These are phyloP conservation scores for Coregonus suidteri DNA, from an alignment of 2,797 vertebrate species.

Conservation along the genomic window DNA sequence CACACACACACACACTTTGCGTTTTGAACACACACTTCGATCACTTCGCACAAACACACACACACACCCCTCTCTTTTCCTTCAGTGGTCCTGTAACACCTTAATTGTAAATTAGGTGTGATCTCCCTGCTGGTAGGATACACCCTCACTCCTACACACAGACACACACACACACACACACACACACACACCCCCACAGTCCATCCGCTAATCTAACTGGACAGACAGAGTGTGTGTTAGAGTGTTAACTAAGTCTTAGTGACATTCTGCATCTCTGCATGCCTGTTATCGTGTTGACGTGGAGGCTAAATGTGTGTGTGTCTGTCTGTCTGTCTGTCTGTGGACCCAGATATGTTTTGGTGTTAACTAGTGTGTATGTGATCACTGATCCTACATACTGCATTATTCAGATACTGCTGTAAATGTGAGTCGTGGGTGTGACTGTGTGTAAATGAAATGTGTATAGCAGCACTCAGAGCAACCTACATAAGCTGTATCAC, in stretches of 20 bases:
- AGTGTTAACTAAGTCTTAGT: constrained; percentile 11
- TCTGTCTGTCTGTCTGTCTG: no score
- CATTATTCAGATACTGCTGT: background rate
- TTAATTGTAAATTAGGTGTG: constrained; percentile 55
- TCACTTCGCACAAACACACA: constrained; percentile 4
- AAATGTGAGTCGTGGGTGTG: no score
- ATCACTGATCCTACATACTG: no score
- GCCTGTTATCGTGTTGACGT: constrained; percentile 38
- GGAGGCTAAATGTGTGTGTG: constrained; percentile 28
- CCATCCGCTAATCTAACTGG: constrained; percentile 37
- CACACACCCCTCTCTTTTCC: background rate
- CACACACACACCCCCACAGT: background rate
- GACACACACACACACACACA: constrained; percentile 7
- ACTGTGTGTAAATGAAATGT: no score
- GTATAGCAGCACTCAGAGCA: no score
- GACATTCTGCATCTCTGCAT: constrained; percentile 25
- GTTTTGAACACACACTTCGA: background rate
- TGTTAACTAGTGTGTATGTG: no score
- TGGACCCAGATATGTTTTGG: no score
- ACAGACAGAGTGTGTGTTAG: constrained; percentile 43
- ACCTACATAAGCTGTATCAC: no score
- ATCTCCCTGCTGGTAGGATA: constrained; percentile 38
- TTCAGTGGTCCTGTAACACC: constrained; percentile 30
- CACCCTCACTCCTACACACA: constrained; percentile 16
- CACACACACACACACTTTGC: constrained; percentile 9